phyloP scores from a whole-genome alignment of 2,113 vertebrate species.

The Hippocampus zosterae region DNA sequence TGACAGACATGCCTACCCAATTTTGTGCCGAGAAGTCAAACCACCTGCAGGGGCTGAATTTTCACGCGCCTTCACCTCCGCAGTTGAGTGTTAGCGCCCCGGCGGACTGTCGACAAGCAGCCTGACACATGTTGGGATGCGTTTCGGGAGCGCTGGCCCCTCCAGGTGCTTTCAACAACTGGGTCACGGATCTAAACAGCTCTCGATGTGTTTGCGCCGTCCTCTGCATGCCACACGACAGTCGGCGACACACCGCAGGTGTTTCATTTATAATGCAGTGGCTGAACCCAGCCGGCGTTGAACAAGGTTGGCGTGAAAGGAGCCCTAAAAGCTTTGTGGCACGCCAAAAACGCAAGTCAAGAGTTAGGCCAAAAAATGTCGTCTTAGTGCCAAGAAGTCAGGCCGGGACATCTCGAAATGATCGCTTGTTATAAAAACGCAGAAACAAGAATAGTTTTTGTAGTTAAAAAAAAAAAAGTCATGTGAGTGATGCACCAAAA shows the following conservation, averaged over 20 bases:
- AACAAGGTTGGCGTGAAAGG: background rate
- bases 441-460: no score
- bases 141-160: conserved; percentile 30
- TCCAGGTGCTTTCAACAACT: conserved; percentile 32
- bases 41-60: background rate
- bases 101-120: conserved; percentile 29
- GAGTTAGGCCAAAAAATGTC: no score
- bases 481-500: no score
- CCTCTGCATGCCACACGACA: background rate
- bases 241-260: background rate
- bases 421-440: no score
- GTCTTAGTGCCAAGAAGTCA: no score
- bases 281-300: background rate
- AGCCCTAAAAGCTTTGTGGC: background rate
- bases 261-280: background rate
- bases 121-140: conserved; percentile 21
- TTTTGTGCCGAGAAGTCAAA: background rate
- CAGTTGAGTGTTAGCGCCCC: background rate
- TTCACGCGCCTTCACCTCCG: background rate
- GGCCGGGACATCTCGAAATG: no score
- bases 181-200: conserved; percentile 37
- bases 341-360: no score
- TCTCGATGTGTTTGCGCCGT: background rate
- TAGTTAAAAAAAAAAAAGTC: no score
- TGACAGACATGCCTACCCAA: background rate